Percentiles rank a stretch among this genome's conserved stretches.
Conservation (phyloP, 2,888 invertebrate genomes). For the Panzeria rudis region DNA sequence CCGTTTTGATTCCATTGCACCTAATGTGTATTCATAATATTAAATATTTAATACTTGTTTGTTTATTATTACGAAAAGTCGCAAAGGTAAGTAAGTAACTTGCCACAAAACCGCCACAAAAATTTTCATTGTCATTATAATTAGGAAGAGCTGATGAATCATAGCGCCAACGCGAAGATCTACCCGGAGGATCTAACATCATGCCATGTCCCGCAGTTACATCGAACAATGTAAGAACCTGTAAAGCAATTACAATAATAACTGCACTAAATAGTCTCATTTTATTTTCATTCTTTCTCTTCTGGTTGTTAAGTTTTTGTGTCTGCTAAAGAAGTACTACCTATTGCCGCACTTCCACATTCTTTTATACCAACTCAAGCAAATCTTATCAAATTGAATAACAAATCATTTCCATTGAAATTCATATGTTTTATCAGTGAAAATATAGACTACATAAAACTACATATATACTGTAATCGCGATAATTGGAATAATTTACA, state of each 20-base stretch:
- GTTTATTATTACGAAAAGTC: neutral
- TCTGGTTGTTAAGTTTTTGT: slow-evolving; percentile 21
- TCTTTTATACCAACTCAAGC: slow-evolving; percentile 37
- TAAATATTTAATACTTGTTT: neutral
- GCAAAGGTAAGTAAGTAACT: too few relatives aligned
- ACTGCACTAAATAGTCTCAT: slow-evolving; percentile 25
- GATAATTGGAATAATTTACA: neutral
- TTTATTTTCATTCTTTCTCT: neutral
- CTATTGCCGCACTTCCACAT: neutral
- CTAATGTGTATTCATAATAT: slow-evolving; percentile 67
- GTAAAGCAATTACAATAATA: neutral
- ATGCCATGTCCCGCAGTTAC: slow-evolving; percentile 84
- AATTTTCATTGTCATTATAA: slow-evolving; percentile 85
- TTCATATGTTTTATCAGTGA: slow-evolving; percentile 15
- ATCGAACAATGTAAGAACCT: slow-evolving; percentile 5
- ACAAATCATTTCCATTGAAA: slow-evolving; percentile 5
- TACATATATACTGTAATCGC: neutral
- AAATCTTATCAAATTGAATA: slow-evolving; percentile 27
- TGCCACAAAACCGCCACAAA: slow-evolving; percentile 85
- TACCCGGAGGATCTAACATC: slow-evolving; percentile 84
- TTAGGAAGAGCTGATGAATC: slow-evolving; percentile 84
- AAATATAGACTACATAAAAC: slow-evolving; percentile 7
- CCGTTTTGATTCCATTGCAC: slow-evolving; percentile 83
- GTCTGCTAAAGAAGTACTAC: slow-evolving; percentile 11
- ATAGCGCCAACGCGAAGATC: slow-evolving; percentile 85